These are phyloP conservation scores for Genyomyrus donnyi DNA, from an alignment of 2,113 vertebrate species.

Conservation along the genomic window DNA sequence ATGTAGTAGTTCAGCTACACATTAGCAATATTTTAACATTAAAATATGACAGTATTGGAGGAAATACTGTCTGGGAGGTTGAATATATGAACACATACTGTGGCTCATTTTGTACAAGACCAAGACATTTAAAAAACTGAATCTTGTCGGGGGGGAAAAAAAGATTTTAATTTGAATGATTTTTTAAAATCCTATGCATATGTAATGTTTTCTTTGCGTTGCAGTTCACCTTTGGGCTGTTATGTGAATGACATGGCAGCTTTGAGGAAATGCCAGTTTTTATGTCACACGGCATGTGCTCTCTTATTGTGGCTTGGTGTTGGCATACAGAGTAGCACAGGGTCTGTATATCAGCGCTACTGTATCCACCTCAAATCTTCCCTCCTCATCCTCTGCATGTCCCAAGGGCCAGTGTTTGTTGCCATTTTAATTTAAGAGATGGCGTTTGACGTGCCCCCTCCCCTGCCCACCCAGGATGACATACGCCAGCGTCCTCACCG, in stretches of 20 bases:
- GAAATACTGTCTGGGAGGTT: constrained; percentile 29
- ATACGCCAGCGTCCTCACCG: neutral
- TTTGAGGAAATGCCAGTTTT: constrained; percentile 30
- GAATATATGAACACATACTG: neutral
- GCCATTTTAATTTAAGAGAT: neutral
- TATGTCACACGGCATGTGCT: constrained; percentile 34
- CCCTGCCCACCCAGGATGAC: neutral
- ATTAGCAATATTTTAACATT: constrained; percentile 50
- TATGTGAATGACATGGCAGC: constrained; percentile 31
- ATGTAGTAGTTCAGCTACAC: constrained; percentile 25
- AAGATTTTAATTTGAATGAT: constrained; percentile 1
- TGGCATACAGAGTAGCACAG: neutral
- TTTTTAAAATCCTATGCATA: constrained; percentile 27
- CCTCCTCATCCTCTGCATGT: neutral
- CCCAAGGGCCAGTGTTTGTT: neutral
- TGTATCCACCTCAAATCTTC: neutral
- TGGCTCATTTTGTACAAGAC: neutral
- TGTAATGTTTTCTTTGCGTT: neutral
- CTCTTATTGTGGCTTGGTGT: constrained; percentile 25
- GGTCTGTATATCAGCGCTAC: neutral
- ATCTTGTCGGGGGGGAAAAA: constrained; percentile 17
- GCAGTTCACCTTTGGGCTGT: neutral
- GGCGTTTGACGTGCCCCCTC: too few species aligned
- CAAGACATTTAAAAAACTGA: neutral
- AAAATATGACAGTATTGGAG: constrained; percentile 33